Evolutionary conservation across 2,113 vertebrate species (phyloP).

Genomic region (Coptodon bakossiorum): DNA sequence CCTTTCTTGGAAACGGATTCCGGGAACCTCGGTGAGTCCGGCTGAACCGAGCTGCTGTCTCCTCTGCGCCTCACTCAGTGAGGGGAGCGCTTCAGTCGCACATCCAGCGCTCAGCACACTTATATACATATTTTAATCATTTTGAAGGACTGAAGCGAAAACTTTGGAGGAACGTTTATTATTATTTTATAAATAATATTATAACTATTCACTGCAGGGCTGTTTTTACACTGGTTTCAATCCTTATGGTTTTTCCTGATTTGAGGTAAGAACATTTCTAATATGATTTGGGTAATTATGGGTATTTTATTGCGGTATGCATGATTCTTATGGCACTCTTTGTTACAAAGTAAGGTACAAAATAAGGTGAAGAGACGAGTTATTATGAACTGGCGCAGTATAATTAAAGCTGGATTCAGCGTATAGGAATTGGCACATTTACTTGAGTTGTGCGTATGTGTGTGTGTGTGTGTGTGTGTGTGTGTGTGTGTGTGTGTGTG

Average conservation of each 20-base stretch:
- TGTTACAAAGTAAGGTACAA: background rate
- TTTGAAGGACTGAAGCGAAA: background rate
- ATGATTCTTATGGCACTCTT: background rate
- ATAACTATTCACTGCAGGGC: background rate
- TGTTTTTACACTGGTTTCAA: background rate
- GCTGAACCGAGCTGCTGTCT: slow-evolving; percentile 28
- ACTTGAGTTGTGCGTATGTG: background rate
- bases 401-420: background rate
- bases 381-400: background rate
- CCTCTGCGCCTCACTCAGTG: background rate
- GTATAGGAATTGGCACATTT: background rate
- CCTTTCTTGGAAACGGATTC: slow-evolving; percentile 63
- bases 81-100: background rate
- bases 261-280: slow-evolving; percentile 42
- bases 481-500: background rate
- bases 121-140: background rate
- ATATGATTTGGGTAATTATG: background rate
- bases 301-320: background rate
- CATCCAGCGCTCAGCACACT: background rate
- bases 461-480: background rate
- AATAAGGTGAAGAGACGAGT: background rate
- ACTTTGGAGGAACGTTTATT: background rate
- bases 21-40: slow-evolving; percentile 36
- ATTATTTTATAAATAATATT: background rate
- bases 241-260: slow-evolving; percentile 21